Evolutionary conservation across 53 echinoderm and acorn worm genomes (phyloP), one percentile per base, ranked within the genome.

Genomic region (Henricia sp.): DNA sequence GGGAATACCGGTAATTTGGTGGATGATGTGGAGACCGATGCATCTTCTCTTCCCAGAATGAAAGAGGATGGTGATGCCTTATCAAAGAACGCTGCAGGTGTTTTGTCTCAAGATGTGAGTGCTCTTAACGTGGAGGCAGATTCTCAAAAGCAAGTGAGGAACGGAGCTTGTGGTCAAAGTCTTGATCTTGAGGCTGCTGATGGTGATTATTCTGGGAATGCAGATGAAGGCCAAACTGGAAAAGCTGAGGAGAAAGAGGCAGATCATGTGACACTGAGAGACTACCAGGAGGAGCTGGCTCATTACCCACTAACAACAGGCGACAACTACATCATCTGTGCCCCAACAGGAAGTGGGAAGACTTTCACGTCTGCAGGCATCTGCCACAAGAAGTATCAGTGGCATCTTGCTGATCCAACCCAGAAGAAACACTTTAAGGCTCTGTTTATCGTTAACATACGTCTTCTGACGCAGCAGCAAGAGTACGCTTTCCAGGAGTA

Each of bases 291-390:
- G 24, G 93, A 92, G 62, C 63, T 92, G 23, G 89, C 93, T 13
- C 67, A 68, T n/a, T 86, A 86, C 4, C 83, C 85, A 17, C 20
- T 85, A 32, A 19, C 6, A 16, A 38, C 74, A 19, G 93, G 93
- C 19, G 39, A 50, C 51, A 92, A 89, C 77, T 89, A 86, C 50
- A 83, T 92, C 29, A 89, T 92, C 60, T 92, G 93, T 58, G 86
- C 89, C 36, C 93, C 89, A 41, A 92, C 93, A 12, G 93, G 93
- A 1, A 83, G 89, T 58, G 93, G 93, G 17, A 92, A 92, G 71
- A 92, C 93, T 17, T 50, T 92, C 26, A 92, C 89, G 0, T 89
- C 89, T 14, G 93, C 93, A 11, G 25, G 51, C 13, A 86, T 92
- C 50, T 92, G 93, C 63, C 25, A 75, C n/a, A 12, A 83, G 56